A percentile compares a stretch with the other conserved stretches of the same genome.
Conservation (phyloP, 2,113 vertebrate species). For the Hiodon alosoides region DNA sequence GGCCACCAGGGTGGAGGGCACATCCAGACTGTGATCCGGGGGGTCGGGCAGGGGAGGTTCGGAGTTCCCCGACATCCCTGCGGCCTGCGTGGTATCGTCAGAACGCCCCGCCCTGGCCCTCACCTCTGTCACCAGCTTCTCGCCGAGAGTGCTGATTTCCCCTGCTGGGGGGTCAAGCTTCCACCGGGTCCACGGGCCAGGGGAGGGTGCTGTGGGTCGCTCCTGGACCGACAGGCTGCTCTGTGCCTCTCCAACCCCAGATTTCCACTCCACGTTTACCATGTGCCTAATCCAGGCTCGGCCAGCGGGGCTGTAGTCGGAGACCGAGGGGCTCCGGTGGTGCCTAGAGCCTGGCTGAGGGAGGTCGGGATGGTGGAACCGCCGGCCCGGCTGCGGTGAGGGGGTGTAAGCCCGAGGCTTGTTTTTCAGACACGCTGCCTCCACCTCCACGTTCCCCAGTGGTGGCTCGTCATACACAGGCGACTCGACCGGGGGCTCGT, state of each 20-base stretch:
- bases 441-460: constrained; percentile 75
- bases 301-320: constrained; percentile 81
- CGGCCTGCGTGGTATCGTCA: constrained; percentile 66
- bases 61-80: constrained; percentile 44
- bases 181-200: constrained; percentile 63
- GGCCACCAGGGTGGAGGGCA: constrained; percentile 29
- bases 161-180: constrained; percentile 32
- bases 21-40: constrained; percentile 31
- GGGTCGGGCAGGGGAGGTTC: constrained; percentile 54
- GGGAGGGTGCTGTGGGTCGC: constrained; percentile 80
- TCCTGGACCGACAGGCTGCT: constrained; percentile 75
- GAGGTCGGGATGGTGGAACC: constrained; percentile 57
- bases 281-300: constrained; percentile 87
- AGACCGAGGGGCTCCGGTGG: constrained; percentile 60
- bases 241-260: constrained; percentile 37
- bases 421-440: constrained; percentile 39
- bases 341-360: constrained; percentile 63
- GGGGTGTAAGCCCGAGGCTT: constrained; percentile 60
- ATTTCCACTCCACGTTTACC: constrained; percentile 68
- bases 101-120: constrained; percentile 76
- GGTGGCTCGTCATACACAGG: constrained; percentile 85
- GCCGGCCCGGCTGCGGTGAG: constrained; percentile 53
- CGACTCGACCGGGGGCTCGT: constrained; percentile 71
- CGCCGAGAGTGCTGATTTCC: constrained; percentile 74
- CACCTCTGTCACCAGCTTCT: constrained; percentile 82